Evolutionary conservation across 2,797 vertebrate genomes (phyloP).

Genomic region (Amazona ochrocephala): DNA sequence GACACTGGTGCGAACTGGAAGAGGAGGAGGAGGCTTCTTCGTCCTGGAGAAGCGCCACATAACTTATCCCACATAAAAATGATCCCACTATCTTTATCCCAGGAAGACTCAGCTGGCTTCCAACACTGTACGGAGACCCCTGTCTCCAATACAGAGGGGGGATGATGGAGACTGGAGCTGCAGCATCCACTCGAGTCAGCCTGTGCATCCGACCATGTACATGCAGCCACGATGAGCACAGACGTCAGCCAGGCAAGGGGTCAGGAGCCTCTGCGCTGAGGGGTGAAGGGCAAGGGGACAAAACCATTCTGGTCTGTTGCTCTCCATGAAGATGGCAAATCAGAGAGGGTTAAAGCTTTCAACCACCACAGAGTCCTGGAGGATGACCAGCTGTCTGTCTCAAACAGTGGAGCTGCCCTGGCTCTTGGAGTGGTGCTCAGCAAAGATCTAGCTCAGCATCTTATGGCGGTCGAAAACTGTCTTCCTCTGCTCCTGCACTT

Average conservation of each 20-base stretch:
- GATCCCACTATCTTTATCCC: neutral
- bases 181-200: neutral
- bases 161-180: neutral
- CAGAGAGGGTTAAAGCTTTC: neutral
- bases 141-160: neutral
- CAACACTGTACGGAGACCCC: fast-evolving
- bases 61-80: neutral
- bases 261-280: neutral
- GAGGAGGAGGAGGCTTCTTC: neutral
- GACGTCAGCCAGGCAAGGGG: neutral
- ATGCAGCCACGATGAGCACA: neutral
- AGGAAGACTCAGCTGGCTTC: neutral
- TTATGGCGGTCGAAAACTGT: conserved; percentile 96
- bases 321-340: neutral
- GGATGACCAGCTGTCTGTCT: neutral
- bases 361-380: neutral
- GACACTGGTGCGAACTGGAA: fast-evolving
- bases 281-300: neutral
- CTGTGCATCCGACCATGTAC: fast-evolving
- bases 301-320: neutral
- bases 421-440: neutral
- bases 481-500: conserved; percentile 96
- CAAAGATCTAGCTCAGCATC: conserved; percentile 89
- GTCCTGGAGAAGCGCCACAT: neutral
- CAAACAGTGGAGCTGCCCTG: neutral